Evolutionary conservation across 1,140 invertebrate genomes (phyloP).

Genomic region (Lucilia cuprina): DNA sequence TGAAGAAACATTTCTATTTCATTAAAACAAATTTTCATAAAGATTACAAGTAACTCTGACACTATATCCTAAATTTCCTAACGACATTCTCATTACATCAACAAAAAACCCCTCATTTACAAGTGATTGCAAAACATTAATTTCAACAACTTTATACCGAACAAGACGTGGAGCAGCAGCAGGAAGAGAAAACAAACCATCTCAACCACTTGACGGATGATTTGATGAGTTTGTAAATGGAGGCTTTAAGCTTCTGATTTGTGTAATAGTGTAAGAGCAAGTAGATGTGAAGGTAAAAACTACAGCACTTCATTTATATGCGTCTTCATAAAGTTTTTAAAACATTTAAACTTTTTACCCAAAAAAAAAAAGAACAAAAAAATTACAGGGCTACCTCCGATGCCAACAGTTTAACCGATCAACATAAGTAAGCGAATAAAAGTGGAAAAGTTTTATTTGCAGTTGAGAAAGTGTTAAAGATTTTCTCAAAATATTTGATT

Average conservation of each 20-base stretch:
- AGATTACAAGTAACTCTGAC: too few species aligned
- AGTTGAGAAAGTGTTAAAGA: not conserved
- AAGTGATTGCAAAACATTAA: not conserved
- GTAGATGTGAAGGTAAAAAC: not conserved
- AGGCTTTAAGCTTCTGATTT: not conserved
- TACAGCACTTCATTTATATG: slow-evolving; percentile 3
- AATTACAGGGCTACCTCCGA: not conserved
- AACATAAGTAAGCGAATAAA: not conserved
- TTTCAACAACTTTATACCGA: not conserved
- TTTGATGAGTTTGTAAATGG: slow-evolving; percentile 9
- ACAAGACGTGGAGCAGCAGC: not conserved
- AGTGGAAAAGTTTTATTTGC: not conserved
- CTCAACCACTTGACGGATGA: not conserved
- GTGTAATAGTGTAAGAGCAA: not conserved
- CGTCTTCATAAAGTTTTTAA: slow-evolving; percentile 1
- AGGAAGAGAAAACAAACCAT: not conserved
- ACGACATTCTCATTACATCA: too few species aligned
- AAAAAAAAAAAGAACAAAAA: not conserved
- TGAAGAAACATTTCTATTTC: too few species aligned
- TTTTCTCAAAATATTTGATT: not conserved
- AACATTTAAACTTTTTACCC: slow-evolving; percentile 10
- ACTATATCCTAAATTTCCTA: too few species aligned
- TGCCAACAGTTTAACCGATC: not conserved
- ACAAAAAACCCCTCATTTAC: not conserved
- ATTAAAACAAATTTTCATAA: too few species aligned